Conservation (phyloP, 2,113 vertebrate species). For the Eleginops maclovinus region DNA sequence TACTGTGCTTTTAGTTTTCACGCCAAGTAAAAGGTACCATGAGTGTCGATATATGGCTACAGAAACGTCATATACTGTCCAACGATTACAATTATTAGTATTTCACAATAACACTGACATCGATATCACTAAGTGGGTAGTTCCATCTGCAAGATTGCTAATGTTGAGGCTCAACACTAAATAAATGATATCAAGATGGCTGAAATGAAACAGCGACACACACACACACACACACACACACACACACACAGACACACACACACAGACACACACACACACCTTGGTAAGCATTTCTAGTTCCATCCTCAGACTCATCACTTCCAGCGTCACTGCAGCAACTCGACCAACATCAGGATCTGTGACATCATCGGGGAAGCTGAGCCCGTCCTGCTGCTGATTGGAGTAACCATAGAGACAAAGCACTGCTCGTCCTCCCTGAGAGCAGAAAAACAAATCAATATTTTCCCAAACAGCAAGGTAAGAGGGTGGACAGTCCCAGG, state of each 20-base stretch:
- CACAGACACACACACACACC: constrained; percentile 62
- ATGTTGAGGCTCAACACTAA: too few species aligned
- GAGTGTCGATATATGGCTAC: not conserved
- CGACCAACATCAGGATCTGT: constrained; percentile 84
- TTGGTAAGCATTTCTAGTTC: constrained; percentile 89
- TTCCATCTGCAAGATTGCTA: too few species aligned
- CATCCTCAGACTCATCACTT: constrained; percentile 88
- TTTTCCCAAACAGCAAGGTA: not conserved
- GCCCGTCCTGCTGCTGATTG: constrained; percentile 87
- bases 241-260: not conserved
- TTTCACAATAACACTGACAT: too few species aligned
- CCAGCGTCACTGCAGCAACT: constrained; percentile 89
- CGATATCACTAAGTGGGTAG: too few species aligned
- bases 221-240: not conserved
- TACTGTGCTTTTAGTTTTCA: not conserved
- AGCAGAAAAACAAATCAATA: not conserved
- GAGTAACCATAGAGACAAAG: constrained; percentile 91
- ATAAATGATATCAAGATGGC: too few species aligned
- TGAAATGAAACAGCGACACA: too few species aligned
- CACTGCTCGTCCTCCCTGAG: constrained; percentile 90
- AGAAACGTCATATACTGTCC: too few species aligned
- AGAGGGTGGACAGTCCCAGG: not conserved
- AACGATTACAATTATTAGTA: too few species aligned
- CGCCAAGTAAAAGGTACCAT: not conserved
- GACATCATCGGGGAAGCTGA: constrained; percentile 89